Percentiles rank a stretch among this genome's conserved stretches.
phyloP scores from a whole-genome alignment of 2,113 vertebrate genomes.

The Lophura nycthemera region DNA sequence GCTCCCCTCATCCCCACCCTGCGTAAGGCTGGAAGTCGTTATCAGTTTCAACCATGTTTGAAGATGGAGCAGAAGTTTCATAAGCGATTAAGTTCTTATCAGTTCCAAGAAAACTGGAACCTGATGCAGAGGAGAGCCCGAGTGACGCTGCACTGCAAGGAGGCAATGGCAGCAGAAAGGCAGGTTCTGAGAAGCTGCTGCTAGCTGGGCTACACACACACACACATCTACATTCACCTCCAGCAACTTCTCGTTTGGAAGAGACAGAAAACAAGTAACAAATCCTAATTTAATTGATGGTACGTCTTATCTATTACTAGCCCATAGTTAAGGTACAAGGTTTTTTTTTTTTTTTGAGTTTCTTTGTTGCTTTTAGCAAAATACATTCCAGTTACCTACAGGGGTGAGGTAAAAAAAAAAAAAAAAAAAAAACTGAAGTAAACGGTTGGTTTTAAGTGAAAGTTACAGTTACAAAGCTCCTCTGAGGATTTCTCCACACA shows the following conservation, averaged over 20 bases:
- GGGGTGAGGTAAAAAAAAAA: background rate
- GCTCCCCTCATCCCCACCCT: background rate
- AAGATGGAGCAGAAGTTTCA: conserved; percentile 41
- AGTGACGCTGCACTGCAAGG: background rate
- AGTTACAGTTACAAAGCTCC: background rate
- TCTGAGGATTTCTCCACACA: background rate
- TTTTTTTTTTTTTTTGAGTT: no score
- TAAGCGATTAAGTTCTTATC: conserved; percentile 7
- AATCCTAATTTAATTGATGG: background rate
- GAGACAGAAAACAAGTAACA: background rate
- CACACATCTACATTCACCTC: background rate
- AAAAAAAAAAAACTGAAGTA: background rate
- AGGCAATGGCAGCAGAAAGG: background rate
- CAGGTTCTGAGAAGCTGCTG: background rate
- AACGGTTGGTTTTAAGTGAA: background rate
- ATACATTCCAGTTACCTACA: background rate
- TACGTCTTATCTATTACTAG: background rate
- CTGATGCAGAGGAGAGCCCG: background rate
- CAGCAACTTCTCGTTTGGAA: background rate
- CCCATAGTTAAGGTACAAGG: background rate
- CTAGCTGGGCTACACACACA: background rate
- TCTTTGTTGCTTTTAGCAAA: background rate
- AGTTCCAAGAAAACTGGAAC: conserved; percentile 33
- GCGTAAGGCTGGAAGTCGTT: background rate
- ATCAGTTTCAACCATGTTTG: conserved; percentile 20